A percentile compares a stretch with the other conserved stretches of the same genome.
These are phyloP conservation scores for Oikopleura albicans DNA, from an alignment of 23 tunicate genomes.

Conservation along the genomic window DNA sequence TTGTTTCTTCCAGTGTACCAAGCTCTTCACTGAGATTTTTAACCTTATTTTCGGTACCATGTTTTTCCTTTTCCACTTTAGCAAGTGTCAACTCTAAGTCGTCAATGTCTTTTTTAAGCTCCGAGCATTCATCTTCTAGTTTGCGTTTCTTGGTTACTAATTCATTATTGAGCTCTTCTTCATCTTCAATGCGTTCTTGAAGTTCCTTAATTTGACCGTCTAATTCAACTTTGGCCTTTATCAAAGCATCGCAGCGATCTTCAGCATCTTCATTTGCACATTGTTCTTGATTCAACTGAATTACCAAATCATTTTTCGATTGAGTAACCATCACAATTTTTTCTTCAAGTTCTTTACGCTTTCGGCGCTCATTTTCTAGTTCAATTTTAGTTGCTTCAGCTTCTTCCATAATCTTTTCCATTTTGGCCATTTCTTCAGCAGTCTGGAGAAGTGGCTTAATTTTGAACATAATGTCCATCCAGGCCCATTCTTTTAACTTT, in stretches of 20 bases:
- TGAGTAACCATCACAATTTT: slow-evolving; percentile 50
- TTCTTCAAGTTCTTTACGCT: slow-evolving; percentile 87
- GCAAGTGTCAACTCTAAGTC: slow-evolving; percentile 81
- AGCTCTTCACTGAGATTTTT: slow-evolving; percentile 70
- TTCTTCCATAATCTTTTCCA: slow-evolving; percentile 56
- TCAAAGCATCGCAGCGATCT: slow-evolving; percentile 81
- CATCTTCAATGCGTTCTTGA: slow-evolving; percentile 81
- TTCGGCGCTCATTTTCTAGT: slow-evolving; percentile 56
- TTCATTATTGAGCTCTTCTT: slow-evolving; percentile 92
- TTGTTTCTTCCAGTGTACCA: slow-evolving; percentile 44
- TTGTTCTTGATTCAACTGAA: slow-evolving; percentile 32
- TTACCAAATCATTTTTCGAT: slow-evolving; percentile 70
- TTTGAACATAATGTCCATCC: slow-evolving; percentile 96
- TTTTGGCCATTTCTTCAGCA: slow-evolving; percentile 59
- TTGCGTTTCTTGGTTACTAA: slow-evolving; percentile 81
- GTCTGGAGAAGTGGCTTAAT: slow-evolving; percentile 74
- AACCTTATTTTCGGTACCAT: slow-evolving; percentile 92
- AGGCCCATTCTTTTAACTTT: slow-evolving; percentile 78
- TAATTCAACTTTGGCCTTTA: slow-evolving; percentile 70
- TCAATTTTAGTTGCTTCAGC: slow-evolving; percentile 33
- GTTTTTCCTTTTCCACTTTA: slow-evolving; percentile 92
- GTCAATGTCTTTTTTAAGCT: slow-evolving; percentile 90
- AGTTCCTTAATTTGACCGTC: slow-evolving; percentile 37
- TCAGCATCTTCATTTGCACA: slow-evolving; percentile 47
- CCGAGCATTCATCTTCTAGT: slow-evolving; percentile 82